Evolutionary conservation across 1,140 invertebrate genomes (phyloP).

Genomic region (Drosophila auraria): DNA sequence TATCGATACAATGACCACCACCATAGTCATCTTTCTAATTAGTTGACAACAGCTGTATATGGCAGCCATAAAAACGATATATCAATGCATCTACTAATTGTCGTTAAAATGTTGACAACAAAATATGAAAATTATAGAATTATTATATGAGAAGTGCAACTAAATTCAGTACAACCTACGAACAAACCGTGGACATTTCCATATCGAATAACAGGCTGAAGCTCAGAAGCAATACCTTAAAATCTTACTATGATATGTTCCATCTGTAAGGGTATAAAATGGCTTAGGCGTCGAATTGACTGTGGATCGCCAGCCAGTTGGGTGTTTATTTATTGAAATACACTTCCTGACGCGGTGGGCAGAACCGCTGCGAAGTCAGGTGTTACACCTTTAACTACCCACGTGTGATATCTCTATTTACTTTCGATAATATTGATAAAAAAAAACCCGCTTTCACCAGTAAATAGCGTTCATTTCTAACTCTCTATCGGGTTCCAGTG

Average conservation of each 20-base stretch:
- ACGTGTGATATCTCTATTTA: slow-evolving; percentile 8
- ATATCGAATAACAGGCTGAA: not conserved
- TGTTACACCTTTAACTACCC: not conserved
- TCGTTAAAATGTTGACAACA: too few species aligned
- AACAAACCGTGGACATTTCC: not conserved
- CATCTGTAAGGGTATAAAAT: not conserved
- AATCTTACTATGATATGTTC: not conserved
- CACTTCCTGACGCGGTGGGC: slow-evolving; percentile 14
- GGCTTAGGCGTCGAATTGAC: slow-evolving; percentile 61
- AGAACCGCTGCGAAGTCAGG: not conserved
- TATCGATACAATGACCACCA: too few species aligned
- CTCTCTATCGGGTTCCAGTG: not conserved
- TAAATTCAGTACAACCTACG: too few species aligned
- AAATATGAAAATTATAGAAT: too few species aligned
- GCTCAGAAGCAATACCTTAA: not conserved
- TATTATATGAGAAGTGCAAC: too few species aligned
- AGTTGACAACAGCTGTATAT: too few species aligned
- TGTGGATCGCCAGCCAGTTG: slow-evolving; percentile 22
- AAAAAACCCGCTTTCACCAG: not conserved
- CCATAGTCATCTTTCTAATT: too few species aligned
- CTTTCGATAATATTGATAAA: slow-evolving; percentile 3
- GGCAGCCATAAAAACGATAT: too few species aligned
- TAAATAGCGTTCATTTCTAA: not conserved
- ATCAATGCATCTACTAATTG: too few species aligned
- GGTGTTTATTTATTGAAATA: slow-evolving; percentile 16